A percentile compares a stretch with the other conserved stretches of the same genome.
Evolutionary conservation across 1,140 invertebrate species (phyloP).

Genomic region (Sogatella furcifera): DNA sequence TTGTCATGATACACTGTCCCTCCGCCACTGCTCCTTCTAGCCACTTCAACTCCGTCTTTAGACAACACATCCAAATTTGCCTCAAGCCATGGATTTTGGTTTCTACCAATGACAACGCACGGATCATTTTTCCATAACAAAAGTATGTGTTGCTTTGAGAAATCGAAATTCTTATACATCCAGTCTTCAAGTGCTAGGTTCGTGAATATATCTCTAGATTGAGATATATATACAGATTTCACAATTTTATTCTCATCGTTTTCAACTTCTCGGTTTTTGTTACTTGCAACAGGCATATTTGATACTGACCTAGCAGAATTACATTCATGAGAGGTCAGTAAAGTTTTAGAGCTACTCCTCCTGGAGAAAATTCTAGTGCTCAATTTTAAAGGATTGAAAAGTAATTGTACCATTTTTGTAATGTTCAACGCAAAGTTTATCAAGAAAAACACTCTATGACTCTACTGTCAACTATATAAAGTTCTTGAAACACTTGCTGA

Average conservation of each 20-base stretch:
- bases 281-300: too few species aligned
- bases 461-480: too few species aligned
- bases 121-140: slow-evolving; percentile 87
- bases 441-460: background rate
- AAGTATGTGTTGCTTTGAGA: slow-evolving; percentile 67
- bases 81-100: slow-evolving; percentile 96
- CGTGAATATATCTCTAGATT: slow-evolving; percentile 76
- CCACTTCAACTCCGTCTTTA: slow-evolving; percentile 56
- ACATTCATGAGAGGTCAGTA: background rate
- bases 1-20: slow-evolving; percentile 92
- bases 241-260: slow-evolving; percentile 41
- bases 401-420: background rate
- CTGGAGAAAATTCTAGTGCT: background rate
- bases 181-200: slow-evolving; percentile 93
- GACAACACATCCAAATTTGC: slow-evolving; percentile 52
- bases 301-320: background rate
- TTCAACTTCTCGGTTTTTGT: background rate
- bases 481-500: too few species aligned
- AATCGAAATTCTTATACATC: slow-evolving; percentile 79
- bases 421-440: background rate
- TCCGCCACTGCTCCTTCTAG: slow-evolving; percentile 87
- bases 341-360: background rate
- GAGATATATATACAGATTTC: slow-evolving; percentile 84
- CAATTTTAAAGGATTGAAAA: background rate
- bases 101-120: slow-evolving; percentile 87